These are phyloP conservation scores for Myioborus miniatus DNA, from an alignment of 2,797 vertebrate genomes.

Conservation along the genomic window DNA sequence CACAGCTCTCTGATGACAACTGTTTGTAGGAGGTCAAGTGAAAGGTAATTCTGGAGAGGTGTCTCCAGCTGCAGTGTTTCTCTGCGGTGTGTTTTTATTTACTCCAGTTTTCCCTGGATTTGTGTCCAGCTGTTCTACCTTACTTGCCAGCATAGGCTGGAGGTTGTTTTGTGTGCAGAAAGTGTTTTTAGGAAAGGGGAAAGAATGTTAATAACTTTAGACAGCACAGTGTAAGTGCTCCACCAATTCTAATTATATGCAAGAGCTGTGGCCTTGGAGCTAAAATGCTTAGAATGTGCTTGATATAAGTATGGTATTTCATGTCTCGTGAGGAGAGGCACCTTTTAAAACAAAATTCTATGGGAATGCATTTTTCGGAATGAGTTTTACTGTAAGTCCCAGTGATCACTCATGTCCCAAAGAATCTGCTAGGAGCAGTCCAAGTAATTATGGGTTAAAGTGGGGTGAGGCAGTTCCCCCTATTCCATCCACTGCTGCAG, in stretches of 20 bases:
- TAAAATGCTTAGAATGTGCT: not conserved
- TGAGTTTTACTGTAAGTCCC: not conserved
- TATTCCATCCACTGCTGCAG: not conserved
- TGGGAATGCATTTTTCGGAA: not conserved
- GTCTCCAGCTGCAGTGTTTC: not conserved
- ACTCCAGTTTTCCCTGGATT: not conserved
- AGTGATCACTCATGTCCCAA: not conserved
- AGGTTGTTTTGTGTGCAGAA: not conserved
- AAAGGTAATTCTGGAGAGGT: not conserved
- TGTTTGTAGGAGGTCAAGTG: not conserved
- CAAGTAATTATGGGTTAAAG: not conserved
- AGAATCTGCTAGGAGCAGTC: not conserved
- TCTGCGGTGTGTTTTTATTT: not conserved
- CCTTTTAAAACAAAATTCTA: not conserved
- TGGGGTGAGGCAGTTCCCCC: not conserved
- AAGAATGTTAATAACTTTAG: not conserved
- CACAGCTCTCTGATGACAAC: not conserved
- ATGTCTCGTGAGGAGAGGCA: not conserved
- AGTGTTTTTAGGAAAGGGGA: not conserved
- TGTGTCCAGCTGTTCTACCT: not conserved
- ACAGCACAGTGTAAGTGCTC: not conserved
- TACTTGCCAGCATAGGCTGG: not conserved
- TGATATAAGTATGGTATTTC: not conserved
- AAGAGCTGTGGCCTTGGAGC: not conserved
- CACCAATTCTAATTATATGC: not conserved